Percentiles rank a stretch among this genome's conserved stretches.
Evolutionary conservation across 2,797 vertebrate genomes (phyloP).

Genomic region (Gymnodraco acuticeps): DNA sequence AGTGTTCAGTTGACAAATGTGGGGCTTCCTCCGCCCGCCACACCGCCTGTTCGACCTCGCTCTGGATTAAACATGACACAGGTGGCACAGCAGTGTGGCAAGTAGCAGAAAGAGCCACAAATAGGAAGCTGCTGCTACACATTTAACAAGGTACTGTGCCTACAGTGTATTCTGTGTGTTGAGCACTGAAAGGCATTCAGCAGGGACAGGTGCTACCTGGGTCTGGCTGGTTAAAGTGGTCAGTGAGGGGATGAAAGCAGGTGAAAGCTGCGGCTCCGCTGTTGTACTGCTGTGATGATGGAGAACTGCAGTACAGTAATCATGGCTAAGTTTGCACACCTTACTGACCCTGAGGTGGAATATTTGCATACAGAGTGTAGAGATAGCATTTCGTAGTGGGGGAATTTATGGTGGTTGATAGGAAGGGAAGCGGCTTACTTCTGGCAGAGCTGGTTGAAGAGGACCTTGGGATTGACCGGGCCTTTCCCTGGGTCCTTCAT

Average conservation of each 20-base stretch:
- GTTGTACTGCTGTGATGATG: conserved; percentile 17
- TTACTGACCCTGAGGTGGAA: conserved; percentile 4
- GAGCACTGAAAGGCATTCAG: conserved; percentile 43
- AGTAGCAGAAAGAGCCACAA: conserved; percentile 42
- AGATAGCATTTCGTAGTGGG: neutral
- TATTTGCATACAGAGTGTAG: conserved; percentile 1
- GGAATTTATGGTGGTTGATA: neutral
- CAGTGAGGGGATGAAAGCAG: conserved; percentile 44
- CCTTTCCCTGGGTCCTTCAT: conserved; percentile 96
- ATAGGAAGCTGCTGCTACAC: conserved; percentile 32
- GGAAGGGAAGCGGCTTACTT: conserved; percentile 86
- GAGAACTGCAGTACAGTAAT: conserved; percentile 15
- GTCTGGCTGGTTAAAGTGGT: conserved; percentile 66
- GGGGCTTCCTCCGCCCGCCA: conserved; percentile 23
- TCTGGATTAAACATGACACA: conserved; percentile 71
- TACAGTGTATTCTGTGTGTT: conserved; percentile 29
- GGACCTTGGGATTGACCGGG: conserved; percentile 93
- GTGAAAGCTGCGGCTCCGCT: conserved; percentile 52
- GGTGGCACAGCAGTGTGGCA: conserved; percentile 65
- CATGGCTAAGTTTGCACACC: neutral
- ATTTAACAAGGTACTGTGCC: conserved; percentile 40
- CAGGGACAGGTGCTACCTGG: conserved; percentile 65
- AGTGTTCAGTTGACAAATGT: conserved; percentile 19
- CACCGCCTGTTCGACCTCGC: conserved; percentile 49
- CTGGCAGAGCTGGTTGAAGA: conserved; percentile 98